Conservation (phyloP, 2,797 vertebrate genomes). For the Crax fasciolata region DNA sequence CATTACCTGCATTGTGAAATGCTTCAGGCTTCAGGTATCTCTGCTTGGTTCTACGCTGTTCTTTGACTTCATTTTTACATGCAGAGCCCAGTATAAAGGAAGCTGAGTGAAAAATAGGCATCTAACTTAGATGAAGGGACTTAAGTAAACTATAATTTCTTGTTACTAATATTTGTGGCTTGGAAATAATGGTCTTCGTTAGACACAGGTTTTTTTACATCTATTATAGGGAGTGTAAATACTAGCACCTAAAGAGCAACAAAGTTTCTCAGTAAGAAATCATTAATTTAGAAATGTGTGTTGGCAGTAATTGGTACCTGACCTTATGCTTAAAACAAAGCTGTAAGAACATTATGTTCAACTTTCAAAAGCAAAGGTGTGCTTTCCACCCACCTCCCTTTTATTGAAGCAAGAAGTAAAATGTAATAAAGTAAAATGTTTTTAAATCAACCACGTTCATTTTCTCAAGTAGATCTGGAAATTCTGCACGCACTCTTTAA, state of each 20-base stretch:
- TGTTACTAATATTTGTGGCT: neutral
- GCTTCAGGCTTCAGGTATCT: slow-evolving; percentile 6
- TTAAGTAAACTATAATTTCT: neutral
- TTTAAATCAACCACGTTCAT: neutral
- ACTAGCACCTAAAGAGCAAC: neutral
- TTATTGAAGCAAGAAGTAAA: neutral
- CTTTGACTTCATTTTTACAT: neutral
- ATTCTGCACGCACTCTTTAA: neutral
- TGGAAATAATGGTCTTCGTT: neutral
- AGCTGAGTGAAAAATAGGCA: neutral
- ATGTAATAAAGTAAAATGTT: neutral
- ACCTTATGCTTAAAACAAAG: neutral
- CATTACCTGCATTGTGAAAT: slow-evolving; percentile 40
- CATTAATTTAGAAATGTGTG: neutral
- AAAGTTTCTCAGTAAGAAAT: neutral
- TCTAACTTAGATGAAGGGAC: neutral
- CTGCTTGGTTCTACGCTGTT: neutral
- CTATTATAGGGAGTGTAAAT: neutral
- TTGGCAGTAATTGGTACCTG: neutral
- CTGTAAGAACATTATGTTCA: neutral
- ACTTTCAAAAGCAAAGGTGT: neutral
- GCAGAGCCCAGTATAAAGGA: neutral
- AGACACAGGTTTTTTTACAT: neutral
- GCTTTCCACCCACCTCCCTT: neutral
- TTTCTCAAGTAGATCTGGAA: neutral